Base-by-base conservation (phyloP, 2,888 invertebrate genomes). In the Thymelicus acteon region DNA sequence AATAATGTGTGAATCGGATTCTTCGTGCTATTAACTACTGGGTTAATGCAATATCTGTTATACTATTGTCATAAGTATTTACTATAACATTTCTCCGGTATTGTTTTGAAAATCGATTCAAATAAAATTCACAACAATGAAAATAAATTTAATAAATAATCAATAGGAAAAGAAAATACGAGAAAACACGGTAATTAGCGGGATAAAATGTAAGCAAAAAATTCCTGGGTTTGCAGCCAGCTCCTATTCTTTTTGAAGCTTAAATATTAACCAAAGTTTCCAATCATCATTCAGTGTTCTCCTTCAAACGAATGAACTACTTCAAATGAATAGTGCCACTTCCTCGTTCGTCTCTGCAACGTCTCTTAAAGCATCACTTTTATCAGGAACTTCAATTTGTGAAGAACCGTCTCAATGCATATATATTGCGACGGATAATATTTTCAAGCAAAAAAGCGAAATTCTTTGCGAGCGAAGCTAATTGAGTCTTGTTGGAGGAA, bases 341-440 rank as follows among this genome's bases (percentile, higher is more conserved):
- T 24, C 24, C 54, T 5, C 24, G 6, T 15, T 52, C 49, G 24
- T 24, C 54, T 54, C 12, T 24, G 54, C 52, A 19, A 15, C 6
- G 37, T 63, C 58, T 63, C 47, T 63, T 58, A 65, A 49, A 60
- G 49, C 49, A 52, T 60, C 70, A 69, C 57, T 58, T 64, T 64
- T 65, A 60, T 71, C 60, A 71, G 49, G 13, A 58, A 68, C 57
- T 71, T 62, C 71, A 71, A 71, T 71, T 71, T 71, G 48, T 62
- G 61, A 19, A 54, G 52, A 62, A 24, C 57, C 57, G 61, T 60
- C 61, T 54, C 66, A 71, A 71, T 71, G 71, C 66, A 71, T 71
- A 71, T 61, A 57, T 66, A 71, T 66, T 65, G 70, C 70, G 49
- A 54, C 60, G 70, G 65, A 71, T 71, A 65, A 71, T 63, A 65